Percentiles rank a stretch among this genome's conserved stretches.
phyloP scores from a whole-genome alignment of 1,140 invertebrate species.

The Trachymyrmex septentrionalis region DNA sequence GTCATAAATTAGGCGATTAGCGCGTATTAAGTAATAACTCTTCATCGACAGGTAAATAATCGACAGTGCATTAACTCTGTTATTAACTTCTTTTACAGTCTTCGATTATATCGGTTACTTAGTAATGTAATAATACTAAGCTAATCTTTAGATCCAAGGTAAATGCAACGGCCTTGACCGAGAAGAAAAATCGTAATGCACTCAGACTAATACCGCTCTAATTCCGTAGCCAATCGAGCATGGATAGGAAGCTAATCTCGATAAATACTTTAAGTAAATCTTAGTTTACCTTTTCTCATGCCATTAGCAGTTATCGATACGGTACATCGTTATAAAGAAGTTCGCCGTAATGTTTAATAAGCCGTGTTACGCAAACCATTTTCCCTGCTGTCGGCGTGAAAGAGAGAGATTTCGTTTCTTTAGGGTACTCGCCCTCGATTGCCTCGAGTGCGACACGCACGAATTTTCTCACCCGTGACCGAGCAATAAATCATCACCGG shows the following conservation, averaged over 20 bases:
- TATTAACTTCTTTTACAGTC: background rate
- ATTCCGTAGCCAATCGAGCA: conserved; percentile 45
- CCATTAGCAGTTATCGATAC: conserved; percentile 55
- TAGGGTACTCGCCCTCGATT: background rate
- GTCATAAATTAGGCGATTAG: background rate
- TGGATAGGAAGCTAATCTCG: conserved; percentile 6
- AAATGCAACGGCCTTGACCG: conserved; percentile 51
- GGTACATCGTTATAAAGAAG: conserved; percentile 44
- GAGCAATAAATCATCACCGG: conserved; percentile 61
- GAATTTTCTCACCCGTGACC: conserved; percentile 44
- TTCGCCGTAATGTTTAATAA: conserved; percentile 54
- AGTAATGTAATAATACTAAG: background rate
- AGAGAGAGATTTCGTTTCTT: conserved; percentile 23
- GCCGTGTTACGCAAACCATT: conserved; percentile 39
- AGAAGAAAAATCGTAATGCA: conserved; percentile 55
- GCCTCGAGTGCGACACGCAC: background rate
- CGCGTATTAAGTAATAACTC: background rate
- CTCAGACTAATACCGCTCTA: conserved; percentile 7
- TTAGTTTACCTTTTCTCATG: conserved; percentile 45
- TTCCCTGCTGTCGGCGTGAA: background rate
- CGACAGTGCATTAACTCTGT: background rate
- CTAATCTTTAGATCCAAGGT: conserved; percentile 7
- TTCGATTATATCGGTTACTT: background rate
- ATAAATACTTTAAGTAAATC: conserved; percentile 37
- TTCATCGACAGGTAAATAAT: conserved; percentile 5